Percentiles rank a stretch among this genome's conserved stretches.
Conservation (phyloP, 2,113 vertebrate species). For the Nipponia nippon region DNA sequence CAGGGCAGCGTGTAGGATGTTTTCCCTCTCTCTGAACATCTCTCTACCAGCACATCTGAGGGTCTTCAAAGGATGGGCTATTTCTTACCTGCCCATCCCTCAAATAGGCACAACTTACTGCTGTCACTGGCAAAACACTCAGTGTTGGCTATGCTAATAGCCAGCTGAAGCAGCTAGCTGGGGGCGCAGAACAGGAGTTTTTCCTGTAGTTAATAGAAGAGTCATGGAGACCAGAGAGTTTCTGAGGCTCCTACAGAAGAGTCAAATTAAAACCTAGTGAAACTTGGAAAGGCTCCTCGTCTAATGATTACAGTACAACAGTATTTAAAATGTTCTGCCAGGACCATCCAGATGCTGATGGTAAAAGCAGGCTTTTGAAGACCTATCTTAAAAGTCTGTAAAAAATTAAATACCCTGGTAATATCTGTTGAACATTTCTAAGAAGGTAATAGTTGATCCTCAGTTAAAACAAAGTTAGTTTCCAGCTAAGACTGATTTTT, state of each 20-base stretch:
- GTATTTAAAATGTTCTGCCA: neutral
- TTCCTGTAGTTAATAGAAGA: neutral
- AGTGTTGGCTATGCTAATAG: neutral
- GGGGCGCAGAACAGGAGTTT: neutral
- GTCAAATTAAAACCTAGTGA: neutral
- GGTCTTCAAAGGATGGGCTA: neutral
- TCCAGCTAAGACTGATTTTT: neutral
- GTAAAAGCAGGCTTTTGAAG: neutral
- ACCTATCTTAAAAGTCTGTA: neutral
- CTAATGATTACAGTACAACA: neutral
- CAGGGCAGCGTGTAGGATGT: fast-evolving
- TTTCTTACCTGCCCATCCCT: neutral
- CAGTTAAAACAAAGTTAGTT: neutral
- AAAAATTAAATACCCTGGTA: neutral
- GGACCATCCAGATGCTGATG: neutral
- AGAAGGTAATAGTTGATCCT: neutral
- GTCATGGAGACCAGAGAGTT: neutral
- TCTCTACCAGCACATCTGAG: neutral
- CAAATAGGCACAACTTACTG: neutral
- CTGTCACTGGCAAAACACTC: neutral
- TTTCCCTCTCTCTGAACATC: neutral
- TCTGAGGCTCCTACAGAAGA: neutral
- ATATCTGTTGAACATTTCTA: neutral
- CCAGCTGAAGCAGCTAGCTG: neutral
- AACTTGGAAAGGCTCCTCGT: neutral